These are phyloP conservation scores for Gadopsis marmoratus DNA, from an alignment of 2,797 vertebrate genomes.

Conservation along the genomic window DNA sequence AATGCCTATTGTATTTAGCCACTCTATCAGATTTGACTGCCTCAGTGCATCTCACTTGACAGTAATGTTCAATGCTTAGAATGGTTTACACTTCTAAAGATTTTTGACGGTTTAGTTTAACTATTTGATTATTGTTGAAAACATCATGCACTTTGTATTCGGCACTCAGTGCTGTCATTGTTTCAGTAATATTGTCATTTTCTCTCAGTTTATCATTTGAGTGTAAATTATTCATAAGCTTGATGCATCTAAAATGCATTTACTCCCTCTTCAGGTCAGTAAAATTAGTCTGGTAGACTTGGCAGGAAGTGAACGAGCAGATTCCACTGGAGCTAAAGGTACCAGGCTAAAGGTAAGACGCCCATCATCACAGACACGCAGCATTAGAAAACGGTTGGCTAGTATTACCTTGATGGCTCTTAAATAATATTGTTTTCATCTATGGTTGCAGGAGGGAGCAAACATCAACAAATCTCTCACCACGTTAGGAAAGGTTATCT, in stretches of 20 bases:
- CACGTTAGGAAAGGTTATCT: constrained; percentile 98
- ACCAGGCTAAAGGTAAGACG: constrained; percentile 94
- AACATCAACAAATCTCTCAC: constrained; percentile 99
- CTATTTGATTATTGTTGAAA: neutral
- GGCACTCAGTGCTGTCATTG: neutral
- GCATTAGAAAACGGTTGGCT: neutral
- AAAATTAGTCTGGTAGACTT: constrained; percentile 99
- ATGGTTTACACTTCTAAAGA: constrained; percentile 20
- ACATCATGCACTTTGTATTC: constrained; percentile 2
- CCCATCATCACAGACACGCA: neutral
- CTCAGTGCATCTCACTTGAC: constrained; percentile 50
- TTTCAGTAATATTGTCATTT: constrained; percentile 6
- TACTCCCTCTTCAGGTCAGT: constrained; percentile 89
- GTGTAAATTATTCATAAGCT: constrained; percentile 37
- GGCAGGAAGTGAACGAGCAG: constrained; percentile 96
- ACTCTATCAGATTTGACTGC: constrained; percentile 68
- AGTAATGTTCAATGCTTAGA: constrained; percentile 29
- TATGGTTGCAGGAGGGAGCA: constrained; percentile 92
- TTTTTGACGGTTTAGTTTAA: constrained; percentile 2
- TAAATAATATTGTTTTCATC: constrained; percentile 40
- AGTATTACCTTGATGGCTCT: neutral
- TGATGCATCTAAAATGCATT: constrained; percentile 46
- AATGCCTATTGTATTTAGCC: constrained; percentile 73
- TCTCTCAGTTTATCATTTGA: neutral
- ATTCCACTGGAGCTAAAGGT: constrained; percentile 97